Base-by-base conservation (phyloP, 2,888 invertebrate genomes). In the Drosophila neonasuta region DNA sequence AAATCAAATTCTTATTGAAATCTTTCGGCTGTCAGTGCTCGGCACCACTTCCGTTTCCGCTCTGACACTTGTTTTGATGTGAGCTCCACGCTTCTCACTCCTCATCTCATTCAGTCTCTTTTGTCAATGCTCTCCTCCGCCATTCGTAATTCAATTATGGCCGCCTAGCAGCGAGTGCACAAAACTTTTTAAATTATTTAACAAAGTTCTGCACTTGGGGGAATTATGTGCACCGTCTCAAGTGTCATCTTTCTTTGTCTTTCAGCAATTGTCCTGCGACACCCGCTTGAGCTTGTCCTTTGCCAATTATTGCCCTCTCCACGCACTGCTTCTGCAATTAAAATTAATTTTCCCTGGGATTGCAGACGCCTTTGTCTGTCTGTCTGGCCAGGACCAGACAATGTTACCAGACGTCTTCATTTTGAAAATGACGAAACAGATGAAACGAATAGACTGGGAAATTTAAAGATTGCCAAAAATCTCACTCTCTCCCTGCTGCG, bases 1-100 rank as follows among this genome's bases (percentile, higher is more conserved):
- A 78, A 87, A 78, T 84, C 79, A 80, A 86, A 86, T 83, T 86
- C 83, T 83, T 87, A 79, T 70, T 77, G 80, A 79, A 77, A 75
- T 74, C 74, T 71, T 70, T 68, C 61, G 63, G 48, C 58, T 24
- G 56, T 45, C 71, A 66, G 61, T 52, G 58, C 36, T 63, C 34
- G 34, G 55, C 63, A 58, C 69, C 70, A 61, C 87, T 74, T 89
- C 80, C 84, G 85, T 68, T 81, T 81, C 80, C 87, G 87, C 85
- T 81, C 84, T 69, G 85, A 75, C 87, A 84, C 85, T 86, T 83
- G 80, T 80, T 86, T 83, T 80, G 71, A 80, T 65, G 68, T 57
- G 20, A 13, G 39, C 20, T 30, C 17, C n/a, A 29, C 15, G 1
- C 29, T 11, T 2, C 8, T 15, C 41, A 17, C 29, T 11, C 3